Percentiles rank a stretch among this genome's conserved stretches.
Conservation (phyloP, 2,888 invertebrate species). For the Melieria picta region DNA sequence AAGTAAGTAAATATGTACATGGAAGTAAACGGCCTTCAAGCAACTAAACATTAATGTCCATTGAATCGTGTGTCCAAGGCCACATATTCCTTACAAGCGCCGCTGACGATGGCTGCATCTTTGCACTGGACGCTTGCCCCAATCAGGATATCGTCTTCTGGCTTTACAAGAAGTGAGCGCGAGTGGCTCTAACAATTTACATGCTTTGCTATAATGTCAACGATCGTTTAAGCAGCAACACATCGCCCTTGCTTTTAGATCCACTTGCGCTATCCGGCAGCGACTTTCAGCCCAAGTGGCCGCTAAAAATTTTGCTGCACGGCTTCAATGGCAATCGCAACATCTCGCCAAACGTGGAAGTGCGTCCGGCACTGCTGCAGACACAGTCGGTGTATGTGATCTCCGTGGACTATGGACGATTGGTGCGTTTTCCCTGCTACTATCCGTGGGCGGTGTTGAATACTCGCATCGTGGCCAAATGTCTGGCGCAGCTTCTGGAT, state of each 20-base stretch:
- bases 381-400: constrained; percentile 71
- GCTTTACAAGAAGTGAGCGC: constrained; percentile 71
- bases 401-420: constrained; percentile 72
- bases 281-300: constrained; percentile 58
- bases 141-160: constrained; percentile 72
- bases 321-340: constrained; percentile 72
- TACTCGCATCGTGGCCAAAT: constrained; percentile 70
- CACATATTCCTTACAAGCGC: too few species aligned
- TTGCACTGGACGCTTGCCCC: constrained; percentile 67
- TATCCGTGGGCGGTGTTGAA: constrained; percentile 70
- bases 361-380: constrained; percentile 71
- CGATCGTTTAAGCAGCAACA: constrained; percentile 32
- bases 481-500: constrained; percentile 71
- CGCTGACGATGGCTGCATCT: constrained; percentile 43
- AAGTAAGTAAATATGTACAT: too few species aligned
- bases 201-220: not conserved
- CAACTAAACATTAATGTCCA: too few species aligned
- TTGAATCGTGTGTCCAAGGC: too few species aligned
- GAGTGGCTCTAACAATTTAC: not conserved
- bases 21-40: too few species aligned
- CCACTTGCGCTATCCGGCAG: constrained; percentile 45
- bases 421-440: constrained; percentile 71
- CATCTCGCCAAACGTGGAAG: constrained; percentile 71
- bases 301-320: constrained; percentile 72
- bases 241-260: constrained; percentile 66